Conservation (phyloP, 64 coral and sea anemone species). For the Catalaphyllia jardinei region DNA sequence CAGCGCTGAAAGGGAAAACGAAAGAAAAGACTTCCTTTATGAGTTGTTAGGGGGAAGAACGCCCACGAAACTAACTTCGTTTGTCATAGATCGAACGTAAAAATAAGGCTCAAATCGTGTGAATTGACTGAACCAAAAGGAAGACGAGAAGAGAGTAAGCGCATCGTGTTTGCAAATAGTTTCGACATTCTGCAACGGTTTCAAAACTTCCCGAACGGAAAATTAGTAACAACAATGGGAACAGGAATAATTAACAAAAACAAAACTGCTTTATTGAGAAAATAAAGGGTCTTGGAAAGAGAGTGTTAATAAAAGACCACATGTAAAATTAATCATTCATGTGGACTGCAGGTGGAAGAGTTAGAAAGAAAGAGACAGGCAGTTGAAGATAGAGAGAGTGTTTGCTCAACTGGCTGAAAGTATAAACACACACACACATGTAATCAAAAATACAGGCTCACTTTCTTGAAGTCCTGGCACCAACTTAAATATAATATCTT, state of each 20-base stretch:
- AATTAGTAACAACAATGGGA: not conserved
- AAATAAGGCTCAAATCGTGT: not conserved
- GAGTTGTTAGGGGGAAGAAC: not conserved
- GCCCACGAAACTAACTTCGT: not conserved
- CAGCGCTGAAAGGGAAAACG: constrained; percentile 11
- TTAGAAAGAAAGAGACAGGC: not conserved
- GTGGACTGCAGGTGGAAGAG: not conserved
- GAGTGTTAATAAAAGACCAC: not conserved
- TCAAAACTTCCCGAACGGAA: not conserved
- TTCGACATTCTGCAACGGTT: not conserved
- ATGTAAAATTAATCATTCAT: not conserved
- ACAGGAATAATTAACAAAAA: not conserved
- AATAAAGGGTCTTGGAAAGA: not conserved
- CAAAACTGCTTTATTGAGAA: not conserved
- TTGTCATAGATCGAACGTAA: not conserved
- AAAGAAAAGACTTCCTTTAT: constrained; percentile 5
- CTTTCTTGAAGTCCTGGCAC: constrained; percentile 71
- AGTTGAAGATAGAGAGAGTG: not conserved
- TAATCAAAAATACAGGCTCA: not conserved
- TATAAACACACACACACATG: not conserved
- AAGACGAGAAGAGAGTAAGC: not conserved
- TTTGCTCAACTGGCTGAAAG: not conserved
- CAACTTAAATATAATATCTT: constrained; percentile 71
- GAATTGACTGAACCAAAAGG: not conserved
- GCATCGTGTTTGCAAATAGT: not conserved